Evolutionary conservation across 2,797 vertebrate species (phyloP).

Genomic region (Hapalemur alaotrensis): DNA sequence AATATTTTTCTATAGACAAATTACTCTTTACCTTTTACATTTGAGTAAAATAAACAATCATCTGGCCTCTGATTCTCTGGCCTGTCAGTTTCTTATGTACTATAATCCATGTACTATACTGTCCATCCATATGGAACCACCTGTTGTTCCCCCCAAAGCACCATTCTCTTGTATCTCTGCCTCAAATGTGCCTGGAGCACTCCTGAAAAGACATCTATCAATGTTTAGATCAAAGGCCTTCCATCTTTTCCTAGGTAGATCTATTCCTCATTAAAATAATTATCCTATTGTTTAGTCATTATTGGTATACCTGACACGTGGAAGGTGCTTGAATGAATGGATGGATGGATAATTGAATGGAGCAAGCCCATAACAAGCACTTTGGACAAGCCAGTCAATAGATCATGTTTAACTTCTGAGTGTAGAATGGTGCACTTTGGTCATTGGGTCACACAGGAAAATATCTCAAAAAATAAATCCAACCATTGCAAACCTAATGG

Average conservation of each 20-base stretch:
- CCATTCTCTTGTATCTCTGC: not conserved
- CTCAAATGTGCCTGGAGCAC: not conserved
- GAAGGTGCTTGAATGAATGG: not conserved
- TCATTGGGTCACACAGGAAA: not conserved
- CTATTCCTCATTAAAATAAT: not conserved
- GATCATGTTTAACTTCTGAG: not conserved
- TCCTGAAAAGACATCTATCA: not conserved
- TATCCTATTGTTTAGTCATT: not conserved
- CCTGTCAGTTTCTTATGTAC: not conserved
- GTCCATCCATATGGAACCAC: not conserved
- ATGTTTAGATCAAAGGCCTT: constrained; percentile 12
- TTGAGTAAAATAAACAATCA: not conserved
- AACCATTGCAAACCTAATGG: not conserved
- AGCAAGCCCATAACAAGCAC: not conserved
- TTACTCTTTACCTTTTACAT: not conserved
- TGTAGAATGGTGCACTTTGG: not conserved
- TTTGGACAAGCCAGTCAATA: not conserved
- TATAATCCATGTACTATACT: not conserved
- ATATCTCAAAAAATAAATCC: constrained; percentile 7
- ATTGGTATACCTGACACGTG: not conserved
- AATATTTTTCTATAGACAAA: not conserved
- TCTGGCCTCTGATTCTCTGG: not conserved
- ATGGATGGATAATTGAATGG: not conserved
- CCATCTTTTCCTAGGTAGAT: not conserved
- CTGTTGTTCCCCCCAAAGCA: not conserved